These are phyloP conservation scores for Rhimphoctona megacephalus DNA, from an alignment of 2,888 invertebrate genomes.

Conservation along the genomic window DNA sequence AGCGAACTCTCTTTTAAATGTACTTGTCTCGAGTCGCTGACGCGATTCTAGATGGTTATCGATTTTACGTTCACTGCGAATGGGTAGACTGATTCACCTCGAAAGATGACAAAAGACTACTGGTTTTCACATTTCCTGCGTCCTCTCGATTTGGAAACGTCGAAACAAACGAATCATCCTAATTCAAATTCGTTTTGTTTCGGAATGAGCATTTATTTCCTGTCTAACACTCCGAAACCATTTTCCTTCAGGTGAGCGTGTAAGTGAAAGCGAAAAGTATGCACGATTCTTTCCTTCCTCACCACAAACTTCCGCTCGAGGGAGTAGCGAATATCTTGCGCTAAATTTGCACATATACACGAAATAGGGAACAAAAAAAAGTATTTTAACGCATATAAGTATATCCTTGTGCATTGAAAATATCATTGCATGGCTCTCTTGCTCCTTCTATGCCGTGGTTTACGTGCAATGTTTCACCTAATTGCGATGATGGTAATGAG, in stretches of 20 bases:
- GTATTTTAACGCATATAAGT: not conserved
- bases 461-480: slow-evolving; percentile 48
- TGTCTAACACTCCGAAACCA: not conserved
- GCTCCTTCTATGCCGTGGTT: slow-evolving; percentile 16
- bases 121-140: not conserved
- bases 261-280: slow-evolving; percentile 55
- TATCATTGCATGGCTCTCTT: slow-evolving; percentile 46
- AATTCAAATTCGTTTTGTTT: not conserved
- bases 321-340: slow-evolving; percentile 14
- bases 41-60: too few species aligned
- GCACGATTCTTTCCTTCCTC: slow-evolving; percentile 1
- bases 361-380: slow-evolving; percentile 13
- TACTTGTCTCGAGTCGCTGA: too few species aligned
- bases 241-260: slow-evolving; percentile 29
- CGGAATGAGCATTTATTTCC: not conserved
- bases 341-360: slow-evolving; percentile 14
- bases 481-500: slow-evolving; percentile 43
- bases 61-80: too few species aligned
- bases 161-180: not conserved
- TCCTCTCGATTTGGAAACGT: not conserved
- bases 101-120: too few species aligned
- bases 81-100: too few species aligned
- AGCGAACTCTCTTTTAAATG: too few species aligned
- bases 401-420: slow-evolving; percentile 15
- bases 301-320: slow-evolving; percentile 37